These are phyloP conservation scores for Smittia aterrima DNA, from an alignment of 2,888 invertebrate genomes.

Conservation along the genomic window DNA sequence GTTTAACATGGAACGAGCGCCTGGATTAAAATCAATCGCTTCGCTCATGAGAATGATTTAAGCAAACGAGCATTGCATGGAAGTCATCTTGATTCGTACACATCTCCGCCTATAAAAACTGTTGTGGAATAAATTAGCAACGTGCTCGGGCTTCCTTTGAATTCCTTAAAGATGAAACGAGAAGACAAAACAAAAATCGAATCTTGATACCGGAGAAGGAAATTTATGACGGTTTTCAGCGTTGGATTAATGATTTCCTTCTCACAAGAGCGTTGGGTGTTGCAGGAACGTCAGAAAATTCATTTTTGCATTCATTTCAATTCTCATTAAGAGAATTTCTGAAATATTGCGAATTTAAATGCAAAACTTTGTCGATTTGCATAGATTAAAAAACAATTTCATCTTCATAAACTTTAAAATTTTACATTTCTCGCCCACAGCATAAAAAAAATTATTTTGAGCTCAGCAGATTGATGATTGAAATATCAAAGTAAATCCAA, in stretches of 20 bases:
- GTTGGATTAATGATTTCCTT: conserved; percentile 33
- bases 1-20: no score
- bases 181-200: no score
- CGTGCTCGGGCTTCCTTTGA: conserved; percentile 15
- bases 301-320: background rate
- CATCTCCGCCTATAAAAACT: conserved; percentile 15
- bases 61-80: conserved; percentile 5
- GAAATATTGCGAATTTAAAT: conserved; percentile 3
- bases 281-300: background rate
- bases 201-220: no score
- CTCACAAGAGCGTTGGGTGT: conserved; percentile 8
- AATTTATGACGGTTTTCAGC: background rate
- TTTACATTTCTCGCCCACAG: no score
- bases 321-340: no score
- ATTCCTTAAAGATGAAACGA: no score
- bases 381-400: no score
- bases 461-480: background rate
- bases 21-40: no score
- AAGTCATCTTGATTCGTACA: conserved; percentile 22
- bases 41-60: background rate
- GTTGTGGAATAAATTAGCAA: conserved; percentile 26
- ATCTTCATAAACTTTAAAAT: no score
- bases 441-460: no score
- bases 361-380: no score
- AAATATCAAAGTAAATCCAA: conserved; percentile 8